A percentile compares a stretch with the other conserved stretches of the same genome.
Evolutionary conservation across 2,888 invertebrate genomes (phyloP).

Genomic region (Ormyrus rosae): DNA sequence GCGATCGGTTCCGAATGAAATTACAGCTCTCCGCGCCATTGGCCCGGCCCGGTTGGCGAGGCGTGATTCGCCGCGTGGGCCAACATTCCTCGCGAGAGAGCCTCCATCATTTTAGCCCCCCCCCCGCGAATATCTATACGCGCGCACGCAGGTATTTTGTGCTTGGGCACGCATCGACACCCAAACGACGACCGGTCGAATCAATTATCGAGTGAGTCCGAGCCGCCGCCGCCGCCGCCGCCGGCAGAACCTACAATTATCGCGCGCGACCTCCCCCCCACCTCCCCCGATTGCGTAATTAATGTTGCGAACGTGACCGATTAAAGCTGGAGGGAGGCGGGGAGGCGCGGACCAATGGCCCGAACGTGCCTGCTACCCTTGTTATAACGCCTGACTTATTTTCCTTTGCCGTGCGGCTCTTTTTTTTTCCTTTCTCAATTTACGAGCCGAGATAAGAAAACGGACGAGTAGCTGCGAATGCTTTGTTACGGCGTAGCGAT

Average conservation of each 20-base stretch:
- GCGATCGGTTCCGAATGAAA: conserved; percentile 45
- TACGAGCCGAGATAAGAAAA: no score
- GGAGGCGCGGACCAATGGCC: background rate
- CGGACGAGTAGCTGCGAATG: no score
- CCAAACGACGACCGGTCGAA: conserved; percentile 16
- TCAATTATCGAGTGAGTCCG: conserved; percentile 39
- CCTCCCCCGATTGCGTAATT: conserved; percentile 31
- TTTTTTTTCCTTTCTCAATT: background rate
- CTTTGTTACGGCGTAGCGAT: no score
- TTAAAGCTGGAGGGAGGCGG: conserved; percentile 14
- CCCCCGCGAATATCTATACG: background rate
- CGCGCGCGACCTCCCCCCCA: conserved; percentile 14
- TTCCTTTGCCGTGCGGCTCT: no score
- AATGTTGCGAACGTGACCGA: conserved; percentile 42
- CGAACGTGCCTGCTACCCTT: background rate
- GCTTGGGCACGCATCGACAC: background rate
- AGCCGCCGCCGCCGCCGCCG: background rate
- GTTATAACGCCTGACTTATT: background rate
- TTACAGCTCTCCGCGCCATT: conserved; percentile 27
- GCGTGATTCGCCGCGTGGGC: conserved; percentile 21
- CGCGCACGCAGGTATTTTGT: background rate
- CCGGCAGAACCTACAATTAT: conserved; percentile 37
- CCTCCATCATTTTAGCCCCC: conserved; percentile 23
- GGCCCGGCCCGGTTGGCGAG: background rate
- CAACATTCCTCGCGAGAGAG: conserved; percentile 14